phyloP scores from a whole-genome alignment of 2,797 vertebrate species.

The Antrozous pallidus region DNA sequence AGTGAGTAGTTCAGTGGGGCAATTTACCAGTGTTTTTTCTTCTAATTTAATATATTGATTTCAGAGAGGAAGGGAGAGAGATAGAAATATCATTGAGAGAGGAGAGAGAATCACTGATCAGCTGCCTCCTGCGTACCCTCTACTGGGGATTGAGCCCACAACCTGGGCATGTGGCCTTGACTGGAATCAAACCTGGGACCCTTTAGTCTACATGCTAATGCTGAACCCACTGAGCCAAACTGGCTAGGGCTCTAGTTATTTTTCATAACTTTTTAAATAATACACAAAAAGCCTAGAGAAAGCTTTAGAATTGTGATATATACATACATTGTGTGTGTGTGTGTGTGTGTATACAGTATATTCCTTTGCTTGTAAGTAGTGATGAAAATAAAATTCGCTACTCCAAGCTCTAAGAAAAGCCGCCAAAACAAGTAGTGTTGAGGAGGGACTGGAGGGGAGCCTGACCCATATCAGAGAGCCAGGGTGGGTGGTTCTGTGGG shows the following conservation, averaged over 20 bases:
- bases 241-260: not conserved
- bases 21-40: not conserved
- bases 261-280: slow-evolving; percentile 26
- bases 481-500: not conserved
- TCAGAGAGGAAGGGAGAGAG: too few species aligned
- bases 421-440: not conserved
- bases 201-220: too few species aligned
- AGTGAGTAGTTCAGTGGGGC: slow-evolving; percentile 8
- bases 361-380: slow-evolving; percentile 7
- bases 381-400: slow-evolving; percentile 45
- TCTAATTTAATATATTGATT: too few species aligned
- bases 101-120: too few species aligned
- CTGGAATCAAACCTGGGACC: too few species aligned
- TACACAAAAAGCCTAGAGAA: slow-evolving; percentile 31
- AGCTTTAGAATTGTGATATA: not conserved
- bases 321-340: not conserved
- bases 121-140: too few species aligned
- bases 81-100: too few species aligned
- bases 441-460: not conserved
- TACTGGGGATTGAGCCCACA: too few species aligned
- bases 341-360: not conserved
- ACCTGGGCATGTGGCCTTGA: too few species aligned
- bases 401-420: slow-evolving; percentile 24
- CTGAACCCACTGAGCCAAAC: too few species aligned
- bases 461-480: not conserved